These are phyloP conservation scores for Cephalopachus bancanus DNA, from an alignment of 2,797 vertebrate species.

Conservation along the genomic window DNA sequence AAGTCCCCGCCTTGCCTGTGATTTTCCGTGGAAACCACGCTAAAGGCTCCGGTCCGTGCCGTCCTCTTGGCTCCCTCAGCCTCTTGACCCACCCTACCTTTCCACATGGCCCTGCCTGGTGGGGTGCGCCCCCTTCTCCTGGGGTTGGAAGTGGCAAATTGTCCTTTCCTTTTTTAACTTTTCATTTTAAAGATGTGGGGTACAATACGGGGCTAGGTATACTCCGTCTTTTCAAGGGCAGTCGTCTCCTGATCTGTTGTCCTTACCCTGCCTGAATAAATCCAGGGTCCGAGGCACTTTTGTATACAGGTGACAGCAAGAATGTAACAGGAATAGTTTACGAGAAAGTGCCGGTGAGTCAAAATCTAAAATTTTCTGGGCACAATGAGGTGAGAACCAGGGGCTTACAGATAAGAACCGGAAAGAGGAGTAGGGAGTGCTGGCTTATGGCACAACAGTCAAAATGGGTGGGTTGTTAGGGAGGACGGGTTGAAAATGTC, in stretches of 20 bases:
- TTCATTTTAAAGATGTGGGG: too few relatives aligned
- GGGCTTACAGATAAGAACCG: background rate
- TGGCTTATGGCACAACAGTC: background rate
- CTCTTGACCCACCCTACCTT: background rate
- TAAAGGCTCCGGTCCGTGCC: too few relatives aligned
- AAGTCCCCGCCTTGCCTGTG: background rate
- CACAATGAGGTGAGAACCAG: background rate
- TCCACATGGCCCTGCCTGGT: background rate
- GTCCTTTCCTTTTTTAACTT: too few relatives aligned
- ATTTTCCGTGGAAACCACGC: background rate
- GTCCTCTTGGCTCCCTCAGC: background rate
- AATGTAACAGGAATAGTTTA: background rate
- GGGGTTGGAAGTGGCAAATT: too few relatives aligned
- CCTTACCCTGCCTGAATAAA: background rate
- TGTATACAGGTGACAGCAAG: background rate
- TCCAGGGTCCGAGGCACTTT: background rate
- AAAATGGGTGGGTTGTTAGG: background rate
- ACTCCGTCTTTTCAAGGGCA: background rate
- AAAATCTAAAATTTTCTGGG: background rate
- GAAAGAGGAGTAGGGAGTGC: background rate
- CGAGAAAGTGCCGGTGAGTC: background rate
- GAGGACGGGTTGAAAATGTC: background rate
- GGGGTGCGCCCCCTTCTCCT: background rate
- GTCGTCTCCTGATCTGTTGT: background rate
- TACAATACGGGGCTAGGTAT: too few relatives aligned